Evolutionary conservation across 2,888 invertebrate species (phyloP).

Genomic region (Amblyteles armatorius): DNA sequence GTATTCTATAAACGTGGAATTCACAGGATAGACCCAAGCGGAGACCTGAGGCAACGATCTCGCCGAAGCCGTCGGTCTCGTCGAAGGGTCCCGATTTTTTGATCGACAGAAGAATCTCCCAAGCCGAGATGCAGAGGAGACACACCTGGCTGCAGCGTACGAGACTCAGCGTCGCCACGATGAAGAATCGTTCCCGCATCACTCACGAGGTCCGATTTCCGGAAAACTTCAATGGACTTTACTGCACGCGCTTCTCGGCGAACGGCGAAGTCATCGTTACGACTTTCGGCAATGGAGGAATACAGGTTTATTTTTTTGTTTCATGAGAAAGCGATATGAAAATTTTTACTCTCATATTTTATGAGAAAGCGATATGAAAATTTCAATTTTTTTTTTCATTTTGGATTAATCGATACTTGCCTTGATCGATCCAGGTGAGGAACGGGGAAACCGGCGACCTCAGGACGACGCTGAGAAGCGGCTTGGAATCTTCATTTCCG

Average conservation of each 20-base stretch:
- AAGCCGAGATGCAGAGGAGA: slow-evolving; percentile 70
- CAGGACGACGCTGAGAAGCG: slow-evolving; percentile 73
- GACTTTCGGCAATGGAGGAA: slow-evolving; percentile 86
- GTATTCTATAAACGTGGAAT: background rate
- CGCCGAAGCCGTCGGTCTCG: slow-evolving; percentile 40
- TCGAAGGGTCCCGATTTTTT: slow-evolving; percentile 59
- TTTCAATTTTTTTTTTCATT: too few relatives aligned
- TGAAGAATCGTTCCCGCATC: slow-evolving; percentile 70
- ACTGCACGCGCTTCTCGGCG: slow-evolving; percentile 83
- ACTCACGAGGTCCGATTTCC: slow-evolving; percentile 78
- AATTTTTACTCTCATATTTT: too few relatives aligned
- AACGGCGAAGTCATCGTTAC: slow-evolving; percentile 84
- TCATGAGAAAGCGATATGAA: background rate
- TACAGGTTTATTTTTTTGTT: slow-evolving; percentile 84
- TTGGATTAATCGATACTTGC: background rate
- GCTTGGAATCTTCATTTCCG: slow-evolving; percentile 76
- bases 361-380: too few relatives aligned
- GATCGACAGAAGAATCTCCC: slow-evolving; percentile 71
- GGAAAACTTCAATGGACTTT: slow-evolving; percentile 80
- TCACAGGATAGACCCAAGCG: background rate
- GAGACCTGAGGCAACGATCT: slow-evolving; percentile 13
- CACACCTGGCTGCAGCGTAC: slow-evolving; percentile 73
- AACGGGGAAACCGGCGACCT: slow-evolving; percentile 76
- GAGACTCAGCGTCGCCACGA: slow-evolving; percentile 63
- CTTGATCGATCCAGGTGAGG: slow-evolving; percentile 73